Evolutionary conservation across 2,888 invertebrate genomes (phyloP), one percentile per base, ranked within the genome.

Genomic region (Brenthis ino): DNA sequence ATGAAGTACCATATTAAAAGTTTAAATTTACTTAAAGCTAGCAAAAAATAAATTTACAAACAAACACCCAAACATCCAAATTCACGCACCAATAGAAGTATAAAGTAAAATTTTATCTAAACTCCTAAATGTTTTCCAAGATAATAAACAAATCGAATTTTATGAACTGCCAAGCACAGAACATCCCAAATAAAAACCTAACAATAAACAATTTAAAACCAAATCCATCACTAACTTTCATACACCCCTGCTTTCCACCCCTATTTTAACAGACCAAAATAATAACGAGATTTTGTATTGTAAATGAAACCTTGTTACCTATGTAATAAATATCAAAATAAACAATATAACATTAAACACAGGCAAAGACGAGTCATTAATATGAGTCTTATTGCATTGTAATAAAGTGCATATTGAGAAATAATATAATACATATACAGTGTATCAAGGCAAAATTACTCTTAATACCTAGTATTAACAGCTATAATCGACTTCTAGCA

Each of bases 131-230:
- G 28, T 50, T 60, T 28, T 72, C 60, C 54, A 64, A 61, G 67
- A 72, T 51, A 43, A 43, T 43, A 68, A 74, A 71, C 65, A 69
- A 71, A 72, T 70, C 70, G 58, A 72, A 67, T 70, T 70, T 64
- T 72, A 69, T 71, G 65, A 72, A 73, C 74, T 71, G 74, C 70
- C 74, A 70, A 74, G 71, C 70, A 64, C 72, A 75, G 71, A 65
- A 68, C 67, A 57, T 69, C 72, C 64, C 68, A 68, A 72, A 69
- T 72, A 73, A 76, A 76, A 68, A 71, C 74, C 76, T 70, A 76
- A 80, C 80, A 82, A 80, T 84, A 85, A 87, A 85, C 87, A 86
- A 85, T 86, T 88, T 85, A 85, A 86, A 85, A 85, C 84, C 84
- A 82, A 85, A 87, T 88, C 87, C 81, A 81, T 77, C 82, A 83